phyloP scores from a whole-genome alignment of 2,888 invertebrate genomes.

The Zeuzera pyrina region DNA sequence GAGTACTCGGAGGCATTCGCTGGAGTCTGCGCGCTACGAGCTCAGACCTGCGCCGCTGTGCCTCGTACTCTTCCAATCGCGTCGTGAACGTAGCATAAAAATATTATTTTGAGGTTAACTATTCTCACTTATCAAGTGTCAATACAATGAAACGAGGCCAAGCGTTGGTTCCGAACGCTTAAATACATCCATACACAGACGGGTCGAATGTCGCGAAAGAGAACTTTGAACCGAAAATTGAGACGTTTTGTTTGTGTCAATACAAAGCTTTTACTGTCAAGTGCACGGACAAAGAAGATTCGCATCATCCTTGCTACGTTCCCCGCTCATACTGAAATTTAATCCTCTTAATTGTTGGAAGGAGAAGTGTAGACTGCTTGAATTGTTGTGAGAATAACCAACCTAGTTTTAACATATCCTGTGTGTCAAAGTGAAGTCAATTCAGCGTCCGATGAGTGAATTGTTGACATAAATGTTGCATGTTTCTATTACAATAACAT shows the following conservation, averaged over 20 bases:
- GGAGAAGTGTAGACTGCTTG: constrained; percentile 31
- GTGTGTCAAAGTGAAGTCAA: constrained; percentile 53
- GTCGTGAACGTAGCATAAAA: constrained; percentile 62
- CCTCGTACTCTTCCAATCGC: constrained; percentile 48
- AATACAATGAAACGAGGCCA: constrained; percentile 41
- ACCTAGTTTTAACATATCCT: constrained; percentile 45
- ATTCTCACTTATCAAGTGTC: constrained; percentile 28
- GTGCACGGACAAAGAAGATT: constrained; percentile 70
- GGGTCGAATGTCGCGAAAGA: constrained; percentile 68
- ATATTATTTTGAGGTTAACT: constrained; percentile 70
- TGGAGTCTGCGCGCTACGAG: constrained; percentile 17
- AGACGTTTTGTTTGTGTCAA: constrained; percentile 72
- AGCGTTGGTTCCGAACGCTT: constrained; percentile 30
- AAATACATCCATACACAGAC: constrained; percentile 32
- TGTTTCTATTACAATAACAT: constrained; percentile 29
- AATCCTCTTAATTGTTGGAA: constrained; percentile 39
- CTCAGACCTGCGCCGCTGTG: constrained; percentile 37
- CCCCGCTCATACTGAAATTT: constrained; percentile 36
- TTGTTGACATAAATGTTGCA: constrained; percentile 36
- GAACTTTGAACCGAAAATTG: constrained; percentile 59
- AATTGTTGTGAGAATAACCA: constrained; percentile 31
- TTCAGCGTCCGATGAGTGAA: constrained; percentile 46
- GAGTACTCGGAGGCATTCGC: constrained; percentile 29
- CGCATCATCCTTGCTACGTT: constrained; percentile 39
- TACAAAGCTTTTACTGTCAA: constrained; percentile 68